These are phyloP conservation scores for Leucoptera coffeella DNA, from an alignment of 2,888 invertebrate species.

Conservation along the genomic window DNA sequence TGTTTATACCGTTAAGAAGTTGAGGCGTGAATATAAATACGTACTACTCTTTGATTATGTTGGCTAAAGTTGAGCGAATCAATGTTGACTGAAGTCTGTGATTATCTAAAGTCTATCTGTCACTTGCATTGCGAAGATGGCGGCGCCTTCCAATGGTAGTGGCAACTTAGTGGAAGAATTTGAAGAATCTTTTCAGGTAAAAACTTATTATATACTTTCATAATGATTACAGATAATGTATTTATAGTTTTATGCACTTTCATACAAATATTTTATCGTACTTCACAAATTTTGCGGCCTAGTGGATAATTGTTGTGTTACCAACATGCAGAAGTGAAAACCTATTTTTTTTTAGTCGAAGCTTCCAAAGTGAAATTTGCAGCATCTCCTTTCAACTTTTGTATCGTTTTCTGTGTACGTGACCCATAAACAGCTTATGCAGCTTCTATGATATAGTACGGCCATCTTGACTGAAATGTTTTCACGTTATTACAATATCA, in stretches of 20 bases:
- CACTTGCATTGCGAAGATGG: no score
- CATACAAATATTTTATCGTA: slow-evolving; percentile 6
- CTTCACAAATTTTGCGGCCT: slow-evolving; percentile 19
- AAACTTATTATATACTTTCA: slow-evolving; percentile 6
- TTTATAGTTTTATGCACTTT: no score
- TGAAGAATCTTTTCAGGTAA: slow-evolving; percentile 85
- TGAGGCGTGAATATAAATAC: no score
- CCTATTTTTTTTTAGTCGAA: slow-evolving; percentile 23
- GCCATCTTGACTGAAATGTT: slow-evolving; percentile 50
- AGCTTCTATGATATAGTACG: slow-evolving; percentile 25
- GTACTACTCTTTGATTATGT: no score
- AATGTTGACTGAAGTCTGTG: no score
- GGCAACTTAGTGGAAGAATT: slow-evolving; percentile 86
- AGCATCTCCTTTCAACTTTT: slow-evolving; percentile 11
- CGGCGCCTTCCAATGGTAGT: slow-evolving; percentile 75
- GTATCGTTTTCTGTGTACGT: slow-evolving; percentile 32
- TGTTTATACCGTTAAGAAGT: no score
- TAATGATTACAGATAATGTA: slow-evolving; percentile 6
- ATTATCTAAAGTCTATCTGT: no score
- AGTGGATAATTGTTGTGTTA: slow-evolving; percentile 21
- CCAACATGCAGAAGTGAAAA: slow-evolving; percentile 27
- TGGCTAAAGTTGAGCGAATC: no score
- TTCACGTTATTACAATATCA: slow-evolving; percentile 24
- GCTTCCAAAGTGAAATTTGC: slow-evolving; percentile 28
- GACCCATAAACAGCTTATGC: slow-evolving; percentile 24